These are phyloP conservation scores for Recurvirostra avosetta DNA, from an alignment of 2,113 vertebrate genomes.

Conservation along the genomic window DNA sequence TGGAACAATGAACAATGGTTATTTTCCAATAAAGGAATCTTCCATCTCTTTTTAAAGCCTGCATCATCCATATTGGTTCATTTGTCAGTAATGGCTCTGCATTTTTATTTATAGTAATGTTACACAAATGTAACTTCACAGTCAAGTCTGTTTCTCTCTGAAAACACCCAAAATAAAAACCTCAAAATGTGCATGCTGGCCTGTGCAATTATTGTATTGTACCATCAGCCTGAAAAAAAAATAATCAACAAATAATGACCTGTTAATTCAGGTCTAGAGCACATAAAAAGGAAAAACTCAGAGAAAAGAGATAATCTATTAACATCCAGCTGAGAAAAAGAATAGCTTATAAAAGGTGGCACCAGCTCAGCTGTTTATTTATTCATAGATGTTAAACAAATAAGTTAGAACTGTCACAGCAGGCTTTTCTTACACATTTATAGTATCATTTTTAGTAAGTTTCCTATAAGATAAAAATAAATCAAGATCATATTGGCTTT, in stretches of 20 bases:
- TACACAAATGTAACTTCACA: not conserved
- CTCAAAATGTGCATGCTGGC: not conserved
- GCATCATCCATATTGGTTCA: not conserved
- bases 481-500: slow-evolving; percentile 36
- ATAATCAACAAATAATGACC: slow-evolving; percentile 39
- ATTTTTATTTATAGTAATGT: slow-evolving; percentile 12
- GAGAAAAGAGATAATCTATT: slow-evolving; percentile 66
- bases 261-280: slow-evolving; percentile 63
- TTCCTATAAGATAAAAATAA: slow-evolving; percentile 31
- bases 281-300: slow-evolving; percentile 55
- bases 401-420: slow-evolving; percentile 55
- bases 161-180: slow-evolving; percentile 23
- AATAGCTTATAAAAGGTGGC: slow-evolving; percentile 46
- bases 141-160: not conserved
- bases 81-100: slow-evolving; percentile 18
- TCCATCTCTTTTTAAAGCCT: not conserved
- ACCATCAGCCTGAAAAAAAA: slow-evolving; percentile 9
- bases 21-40: not conserved
- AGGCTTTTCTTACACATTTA: slow-evolving; percentile 39
- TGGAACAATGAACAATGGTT: not conserved
- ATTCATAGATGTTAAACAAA: slow-evolving; percentile 64
- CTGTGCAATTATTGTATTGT: slow-evolving; percentile 10
- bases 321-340: slow-evolving; percentile 59
- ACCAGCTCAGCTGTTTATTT: slow-evolving; percentile 58
- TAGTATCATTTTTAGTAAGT: slow-evolving; percentile 31